Conservation (phyloP, 2,888 invertebrate species). For the Vandiemenella viatica region DNA sequence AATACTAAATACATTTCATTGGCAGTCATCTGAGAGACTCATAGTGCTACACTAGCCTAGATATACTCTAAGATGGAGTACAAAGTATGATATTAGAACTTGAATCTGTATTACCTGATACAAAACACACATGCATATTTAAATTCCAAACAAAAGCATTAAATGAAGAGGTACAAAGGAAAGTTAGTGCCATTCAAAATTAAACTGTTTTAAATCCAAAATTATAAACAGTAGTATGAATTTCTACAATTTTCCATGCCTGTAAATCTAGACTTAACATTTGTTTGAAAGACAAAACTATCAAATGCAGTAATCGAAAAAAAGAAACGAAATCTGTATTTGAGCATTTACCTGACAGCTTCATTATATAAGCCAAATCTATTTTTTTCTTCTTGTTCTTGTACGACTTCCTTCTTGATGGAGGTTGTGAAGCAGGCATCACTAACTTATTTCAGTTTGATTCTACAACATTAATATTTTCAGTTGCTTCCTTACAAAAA, state of each 20-base stretch:
- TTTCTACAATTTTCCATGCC: no score
- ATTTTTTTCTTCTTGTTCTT: conserved; percentile 38
- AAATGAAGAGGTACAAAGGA: no score
- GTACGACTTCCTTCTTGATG: conserved; percentile 35
- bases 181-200: no score
- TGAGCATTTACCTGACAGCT: conserved; percentile 39
- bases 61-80: no score
- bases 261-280: no score
- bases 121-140: neutral
- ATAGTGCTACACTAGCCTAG: no score
- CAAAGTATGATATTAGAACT: no score
- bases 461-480: neutral
- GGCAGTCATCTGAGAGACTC: no score
- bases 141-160: neutral
- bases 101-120: no score
- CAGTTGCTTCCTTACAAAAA: neutral
- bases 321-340: neutral
- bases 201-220: neutral
- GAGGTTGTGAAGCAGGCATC: conserved; percentile 21
- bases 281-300: neutral
- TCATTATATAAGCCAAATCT: conserved; percentile 58
- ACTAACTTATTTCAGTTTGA: conserved; percentile 1
- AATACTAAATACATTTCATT: no score
- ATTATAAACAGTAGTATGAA: no score
- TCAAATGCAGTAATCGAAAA: neutral